These are phyloP conservation scores for Pecten maximus DNA, from an alignment of 2,888 invertebrate genomes.

Conservation along the genomic window DNA sequence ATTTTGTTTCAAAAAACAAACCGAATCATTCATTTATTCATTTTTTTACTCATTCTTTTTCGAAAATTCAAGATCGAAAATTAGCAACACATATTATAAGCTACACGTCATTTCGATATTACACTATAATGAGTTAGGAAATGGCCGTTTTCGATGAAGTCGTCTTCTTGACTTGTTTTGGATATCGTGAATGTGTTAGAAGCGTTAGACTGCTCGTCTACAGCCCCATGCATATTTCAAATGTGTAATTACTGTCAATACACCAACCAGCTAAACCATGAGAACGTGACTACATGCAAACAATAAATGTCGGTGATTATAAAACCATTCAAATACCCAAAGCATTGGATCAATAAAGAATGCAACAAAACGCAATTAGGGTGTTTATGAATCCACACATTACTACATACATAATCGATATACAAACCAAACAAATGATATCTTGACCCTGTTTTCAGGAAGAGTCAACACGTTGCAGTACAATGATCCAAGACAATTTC, in stretches of 20 bases:
- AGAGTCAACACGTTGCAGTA: no score
- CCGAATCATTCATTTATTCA: background rate
- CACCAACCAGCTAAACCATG: background rate
- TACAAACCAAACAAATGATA: no score
- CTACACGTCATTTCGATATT: background rate
- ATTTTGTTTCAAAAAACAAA: background rate
- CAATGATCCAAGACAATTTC: no score
- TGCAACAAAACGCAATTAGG: background rate
- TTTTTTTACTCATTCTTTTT: background rate
- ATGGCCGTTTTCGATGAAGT: background rate
- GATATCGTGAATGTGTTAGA: background rate
- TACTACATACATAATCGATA: no score
- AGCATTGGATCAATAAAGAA: background rate
- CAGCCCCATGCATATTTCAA: background rate
- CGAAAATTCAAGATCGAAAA: background rate
- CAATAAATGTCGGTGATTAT: constrained; percentile 28
- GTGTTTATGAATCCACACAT: no score
- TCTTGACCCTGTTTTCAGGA: no score
- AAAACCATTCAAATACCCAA: background rate
- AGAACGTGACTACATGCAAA: constrained; percentile 2
- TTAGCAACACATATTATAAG: background rate
- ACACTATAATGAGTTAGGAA: background rate
- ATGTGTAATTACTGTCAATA: background rate
- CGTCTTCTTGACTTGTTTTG: background rate
- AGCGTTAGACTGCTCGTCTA: background rate